Evolutionary conservation across 1,140 invertebrate species (phyloP).

Genomic region (Leptinotarsa lineolata): DNA sequence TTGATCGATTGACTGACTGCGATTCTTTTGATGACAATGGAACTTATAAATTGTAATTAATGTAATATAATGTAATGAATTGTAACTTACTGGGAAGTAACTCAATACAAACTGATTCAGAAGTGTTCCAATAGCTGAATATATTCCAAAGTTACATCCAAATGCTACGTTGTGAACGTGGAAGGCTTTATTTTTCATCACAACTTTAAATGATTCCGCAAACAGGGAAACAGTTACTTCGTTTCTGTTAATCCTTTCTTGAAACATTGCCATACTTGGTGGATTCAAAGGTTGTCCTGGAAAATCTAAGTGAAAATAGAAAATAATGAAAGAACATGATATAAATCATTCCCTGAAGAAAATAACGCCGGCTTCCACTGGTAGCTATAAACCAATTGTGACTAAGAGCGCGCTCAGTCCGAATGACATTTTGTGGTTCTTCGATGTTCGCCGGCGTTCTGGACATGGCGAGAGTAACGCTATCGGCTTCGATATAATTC

Average conservation of each 20-base stretch:
- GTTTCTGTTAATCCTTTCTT: slow-evolving; percentile 32
- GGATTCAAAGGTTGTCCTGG: slow-evolving; percentile 61
- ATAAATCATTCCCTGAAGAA: no score
- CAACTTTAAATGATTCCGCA: slow-evolving; percentile 26
- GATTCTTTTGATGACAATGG: no score
- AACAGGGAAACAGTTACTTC: slow-evolving; percentile 33
- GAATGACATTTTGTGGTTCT: no score
- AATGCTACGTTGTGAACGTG: slow-evolving; percentile 38
- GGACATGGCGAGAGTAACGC: no score
- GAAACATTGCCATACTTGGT: slow-evolving; percentile 57
- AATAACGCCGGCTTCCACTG: no score
- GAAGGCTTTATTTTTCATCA: slow-evolving; percentile 39
- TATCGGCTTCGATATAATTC: no score
- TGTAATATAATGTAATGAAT: neutral
- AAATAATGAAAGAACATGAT: neutral
- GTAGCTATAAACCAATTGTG: no score
- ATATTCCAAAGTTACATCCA: slow-evolving; percentile 43
- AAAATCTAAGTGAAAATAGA: slow-evolving; percentile 58
- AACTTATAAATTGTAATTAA: neutral
- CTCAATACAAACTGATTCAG: slow-evolving; percentile 43
- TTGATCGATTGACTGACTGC: no score
- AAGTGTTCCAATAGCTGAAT: slow-evolving; percentile 41
- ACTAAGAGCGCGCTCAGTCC: no score
- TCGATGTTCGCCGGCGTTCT: no score
- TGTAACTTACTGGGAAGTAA: slow-evolving; percentile 41